Evolutionary conservation across 2,797 vertebrate species (phyloP).

Genomic region (Lepus townsendii): DNA sequence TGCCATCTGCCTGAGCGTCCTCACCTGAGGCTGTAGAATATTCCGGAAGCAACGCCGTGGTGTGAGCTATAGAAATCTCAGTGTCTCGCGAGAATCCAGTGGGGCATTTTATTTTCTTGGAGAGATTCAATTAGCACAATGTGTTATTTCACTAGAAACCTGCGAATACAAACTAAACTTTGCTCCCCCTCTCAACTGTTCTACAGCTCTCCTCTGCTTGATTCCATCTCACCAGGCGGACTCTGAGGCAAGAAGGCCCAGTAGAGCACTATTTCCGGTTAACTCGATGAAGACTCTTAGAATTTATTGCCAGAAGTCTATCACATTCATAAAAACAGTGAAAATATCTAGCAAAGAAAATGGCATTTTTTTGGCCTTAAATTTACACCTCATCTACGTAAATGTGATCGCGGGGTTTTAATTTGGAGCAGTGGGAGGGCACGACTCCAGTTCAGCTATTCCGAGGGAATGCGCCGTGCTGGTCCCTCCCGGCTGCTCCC

Average conservation of each 20-base stretch:
- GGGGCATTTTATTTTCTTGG: too few relatives aligned
- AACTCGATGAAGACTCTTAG: neutral
- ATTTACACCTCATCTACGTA: neutral
- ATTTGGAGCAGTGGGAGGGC: neutral
- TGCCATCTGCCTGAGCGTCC: neutral
- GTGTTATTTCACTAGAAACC: neutral
- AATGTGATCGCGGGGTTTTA: neutral
- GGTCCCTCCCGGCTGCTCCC: too few relatives aligned
- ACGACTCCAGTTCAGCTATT: too few relatives aligned
- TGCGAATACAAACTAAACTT: neutral
- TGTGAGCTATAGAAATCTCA: neutral
- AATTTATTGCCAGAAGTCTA: neutral
- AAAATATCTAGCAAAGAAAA: neutral
- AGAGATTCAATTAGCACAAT: neutral
- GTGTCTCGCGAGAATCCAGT: neutral
- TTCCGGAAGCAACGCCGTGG: neutral
- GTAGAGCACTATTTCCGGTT: neutral
- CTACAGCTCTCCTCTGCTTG: neutral
- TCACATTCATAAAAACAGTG: neutral
- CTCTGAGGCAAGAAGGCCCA: neutral
- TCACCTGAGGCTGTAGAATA: neutral
- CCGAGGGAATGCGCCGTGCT: too few relatives aligned
- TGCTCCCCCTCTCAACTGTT: neutral
- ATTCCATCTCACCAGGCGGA: neutral
- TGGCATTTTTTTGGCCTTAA: neutral